Conservation (phyloP, 1,140 invertebrate species). For the Drosophila sechellia region DNA sequence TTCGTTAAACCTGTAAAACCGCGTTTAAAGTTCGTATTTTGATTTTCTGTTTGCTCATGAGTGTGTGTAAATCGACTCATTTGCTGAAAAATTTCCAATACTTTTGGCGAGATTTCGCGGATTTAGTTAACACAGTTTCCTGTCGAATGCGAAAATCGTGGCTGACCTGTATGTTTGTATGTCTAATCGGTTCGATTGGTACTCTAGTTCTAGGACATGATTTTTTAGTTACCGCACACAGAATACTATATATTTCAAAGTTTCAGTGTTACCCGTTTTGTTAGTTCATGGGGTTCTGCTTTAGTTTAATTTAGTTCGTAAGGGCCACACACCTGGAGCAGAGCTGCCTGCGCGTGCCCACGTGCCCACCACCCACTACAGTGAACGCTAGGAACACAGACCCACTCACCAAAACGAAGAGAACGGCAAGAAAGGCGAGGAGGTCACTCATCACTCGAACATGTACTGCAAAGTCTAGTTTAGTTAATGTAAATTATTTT, state of each 20-base stretch:
- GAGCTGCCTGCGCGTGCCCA: slow-evolving; percentile 51
- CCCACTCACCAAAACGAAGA: slow-evolving; percentile 23
- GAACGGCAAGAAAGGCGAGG: slow-evolving; percentile 2
- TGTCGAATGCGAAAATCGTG: slow-evolving; percentile 2
- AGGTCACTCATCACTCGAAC: slow-evolving; percentile 37
- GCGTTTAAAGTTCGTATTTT: background rate
- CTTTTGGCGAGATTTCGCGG: background rate
- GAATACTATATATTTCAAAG: slow-evolving; percentile 17
- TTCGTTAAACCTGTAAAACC: background rate
- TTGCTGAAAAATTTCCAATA: background rate
- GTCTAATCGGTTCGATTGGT: slow-evolving; percentile 41
- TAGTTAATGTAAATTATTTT: slow-evolving; percentile 83
- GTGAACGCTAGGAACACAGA: slow-evolving; percentile 12
- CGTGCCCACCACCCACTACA: slow-evolving; percentile 35
- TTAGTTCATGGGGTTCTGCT: slow-evolving; percentile 46
- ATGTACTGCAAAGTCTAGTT: slow-evolving; percentile 56
- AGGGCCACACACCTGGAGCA: slow-evolving; percentile 61
- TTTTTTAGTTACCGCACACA: slow-evolving; percentile 28
- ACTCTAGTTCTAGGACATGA: slow-evolving; percentile 45
- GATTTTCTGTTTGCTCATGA: background rate
- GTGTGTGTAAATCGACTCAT: background rate
- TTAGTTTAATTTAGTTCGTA: slow-evolving; percentile 79
- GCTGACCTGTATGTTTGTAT: slow-evolving; percentile 27
- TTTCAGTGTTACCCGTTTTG: slow-evolving; percentile 42
- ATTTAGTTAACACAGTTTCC: background rate